phyloP scores from a whole-genome alignment of 2,797 vertebrate species.

The Adrianichthys oophorus region DNA sequence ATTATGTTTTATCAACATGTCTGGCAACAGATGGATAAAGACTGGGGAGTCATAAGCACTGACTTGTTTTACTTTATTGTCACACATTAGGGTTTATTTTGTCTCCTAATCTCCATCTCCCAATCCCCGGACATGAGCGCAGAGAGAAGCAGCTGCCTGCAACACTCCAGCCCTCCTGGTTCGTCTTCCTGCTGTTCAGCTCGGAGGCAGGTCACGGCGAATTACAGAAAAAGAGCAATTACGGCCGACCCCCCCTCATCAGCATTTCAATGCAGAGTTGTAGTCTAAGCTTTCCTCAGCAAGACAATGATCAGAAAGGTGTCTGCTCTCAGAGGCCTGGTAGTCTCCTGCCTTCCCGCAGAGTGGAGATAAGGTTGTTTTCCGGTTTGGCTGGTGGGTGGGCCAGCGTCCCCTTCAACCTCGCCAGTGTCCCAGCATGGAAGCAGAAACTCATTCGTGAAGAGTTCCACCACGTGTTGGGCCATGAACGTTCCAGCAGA shows the following conservation, averaged over 20 bases:
- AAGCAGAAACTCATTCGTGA: slow-evolving; percentile 60
- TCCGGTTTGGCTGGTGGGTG: slow-evolving; percentile 66
- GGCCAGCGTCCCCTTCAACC: slow-evolving; percentile 21
- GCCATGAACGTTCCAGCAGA: slow-evolving; percentile 7
- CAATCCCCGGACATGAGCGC: slow-evolving; percentile 14
- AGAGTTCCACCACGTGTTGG: slow-evolving; percentile 55
- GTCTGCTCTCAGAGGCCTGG: slow-evolving; percentile 33
- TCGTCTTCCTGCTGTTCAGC: slow-evolving; percentile 51
- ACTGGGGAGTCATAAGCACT: slow-evolving; percentile 61
- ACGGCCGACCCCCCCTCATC: slow-evolving; percentile 58
- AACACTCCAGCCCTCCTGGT: slow-evolving; percentile 37
- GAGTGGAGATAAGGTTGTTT: slow-evolving; percentile 68
- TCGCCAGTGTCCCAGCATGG: slow-evolving; percentile 23
- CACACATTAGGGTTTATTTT: slow-evolving; percentile 55
- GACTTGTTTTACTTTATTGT: slow-evolving; percentile 64
- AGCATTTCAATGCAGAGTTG: slow-evolving; percentile 62
- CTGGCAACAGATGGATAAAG: slow-evolving; percentile 69
- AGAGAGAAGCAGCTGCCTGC: slow-evolving; percentile 52
- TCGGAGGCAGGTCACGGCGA: slow-evolving; percentile 47
- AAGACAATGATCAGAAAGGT: slow-evolving; percentile 54
- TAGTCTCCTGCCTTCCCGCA: slow-evolving; percentile 49
- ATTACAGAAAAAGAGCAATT: slow-evolving; percentile 56
- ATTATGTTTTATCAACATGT: slow-evolving; percentile 72
- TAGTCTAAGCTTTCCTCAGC: slow-evolving; percentile 38
- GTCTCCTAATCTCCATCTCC: slow-evolving; percentile 54